Conservation (phyloP, 2,113 vertebrate species). For the Sylvietta virens region DNA sequence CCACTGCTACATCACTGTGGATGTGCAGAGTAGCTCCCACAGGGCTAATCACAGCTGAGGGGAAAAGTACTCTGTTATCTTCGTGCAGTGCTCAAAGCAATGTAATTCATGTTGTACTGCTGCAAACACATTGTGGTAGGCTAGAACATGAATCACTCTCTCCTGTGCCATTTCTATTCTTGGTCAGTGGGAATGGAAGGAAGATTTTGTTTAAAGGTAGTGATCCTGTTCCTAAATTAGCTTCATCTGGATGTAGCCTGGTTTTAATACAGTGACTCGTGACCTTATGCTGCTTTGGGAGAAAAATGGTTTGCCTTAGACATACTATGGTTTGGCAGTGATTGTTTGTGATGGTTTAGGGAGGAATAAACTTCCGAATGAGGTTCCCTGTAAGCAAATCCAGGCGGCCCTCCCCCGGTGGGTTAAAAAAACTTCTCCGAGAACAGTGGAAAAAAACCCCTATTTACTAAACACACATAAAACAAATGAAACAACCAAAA, state of each 20-base stretch:
- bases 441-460: too few relatives aligned
- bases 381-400: too few relatives aligned
- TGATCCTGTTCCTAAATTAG: not conserved
- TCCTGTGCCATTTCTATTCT: not conserved
- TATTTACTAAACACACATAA: too few relatives aligned
- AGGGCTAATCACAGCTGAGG: not conserved
- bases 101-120: not conserved
- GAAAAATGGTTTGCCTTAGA: not conserved
- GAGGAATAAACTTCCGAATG: too few relatives aligned
- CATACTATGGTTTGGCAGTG: not conserved
- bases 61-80: not conserved
- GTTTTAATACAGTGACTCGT: not conserved
- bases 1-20: fast-evolving
- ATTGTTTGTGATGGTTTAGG: too few relatives aligned
- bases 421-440: too few relatives aligned
- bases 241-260: not conserved
- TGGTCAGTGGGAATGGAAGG: not conserved
- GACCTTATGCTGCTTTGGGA: not conserved
- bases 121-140: not conserved
- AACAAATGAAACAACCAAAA: too few relatives aligned
- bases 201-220: not conserved
- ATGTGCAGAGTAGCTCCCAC: not conserved
- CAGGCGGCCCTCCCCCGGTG: too few relatives aligned
- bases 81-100: not conserved
- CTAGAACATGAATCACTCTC: not conserved